These are phyloP conservation scores for Vicugna pacos DNA, from an alignment of 2,113 vertebrate species.

Conservation along the genomic window DNA sequence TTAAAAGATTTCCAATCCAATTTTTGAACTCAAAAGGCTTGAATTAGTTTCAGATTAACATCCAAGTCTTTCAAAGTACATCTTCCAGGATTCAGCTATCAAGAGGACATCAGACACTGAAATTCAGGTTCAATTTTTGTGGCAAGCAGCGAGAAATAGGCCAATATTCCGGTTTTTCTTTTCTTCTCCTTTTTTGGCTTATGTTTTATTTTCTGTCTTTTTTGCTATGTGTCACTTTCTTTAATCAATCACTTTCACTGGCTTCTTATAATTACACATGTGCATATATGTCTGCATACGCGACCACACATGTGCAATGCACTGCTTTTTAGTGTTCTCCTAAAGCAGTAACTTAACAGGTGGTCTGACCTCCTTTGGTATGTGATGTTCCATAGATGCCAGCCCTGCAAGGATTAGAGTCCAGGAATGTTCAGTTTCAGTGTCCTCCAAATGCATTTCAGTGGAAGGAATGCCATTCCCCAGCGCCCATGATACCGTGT, in stretches of 20 bases:
- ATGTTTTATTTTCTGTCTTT: not conserved
- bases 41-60: constrained; percentile 83
- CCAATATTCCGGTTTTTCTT: not conserved
- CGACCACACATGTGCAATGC: not conserved
- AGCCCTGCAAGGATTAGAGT: not conserved
- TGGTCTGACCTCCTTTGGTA: not conserved
- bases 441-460: not conserved
- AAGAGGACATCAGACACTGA: constrained; percentile 5
- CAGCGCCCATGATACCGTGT: not conserved
- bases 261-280: not conserved
- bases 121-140: constrained; percentile 53
- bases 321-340: not conserved
- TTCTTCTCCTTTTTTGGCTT: not conserved
- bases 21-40: constrained; percentile 77
- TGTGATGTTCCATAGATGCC: not conserved
- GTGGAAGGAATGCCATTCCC: not conserved
- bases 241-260: not conserved
- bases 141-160: not conserved
- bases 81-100: constrained; percentile 58
- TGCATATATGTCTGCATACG: not conserved
- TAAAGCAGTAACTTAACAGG: not conserved
- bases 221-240: not conserved
- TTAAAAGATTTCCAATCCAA: constrained; percentile 82
- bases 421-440: not conserved
- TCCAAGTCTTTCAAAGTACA: constrained; percentile 72